Conservation (phyloP, 2,888 invertebrate species). For the Cyaniris semiargus region DNA sequence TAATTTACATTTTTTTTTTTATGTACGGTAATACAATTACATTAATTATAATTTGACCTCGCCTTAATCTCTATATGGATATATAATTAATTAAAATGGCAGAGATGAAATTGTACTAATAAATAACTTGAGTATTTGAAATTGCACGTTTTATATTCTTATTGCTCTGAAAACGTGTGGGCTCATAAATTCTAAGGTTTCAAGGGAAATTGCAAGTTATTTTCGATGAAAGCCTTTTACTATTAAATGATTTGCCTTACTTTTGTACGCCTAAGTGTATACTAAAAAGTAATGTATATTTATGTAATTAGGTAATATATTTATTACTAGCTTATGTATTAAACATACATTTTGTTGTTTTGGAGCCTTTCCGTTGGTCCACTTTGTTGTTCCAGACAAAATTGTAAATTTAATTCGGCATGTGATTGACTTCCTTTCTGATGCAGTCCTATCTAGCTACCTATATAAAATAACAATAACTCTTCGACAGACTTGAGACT, state of each 20-base stretch:
- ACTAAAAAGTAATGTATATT: too few relatives aligned
- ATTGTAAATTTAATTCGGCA: not conserved
- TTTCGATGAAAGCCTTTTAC: not conserved
- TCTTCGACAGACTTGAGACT: too few relatives aligned
- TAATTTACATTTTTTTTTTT: constrained; percentile 28
- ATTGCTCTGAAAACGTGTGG: not conserved
- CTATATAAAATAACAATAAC: too few relatives aligned
- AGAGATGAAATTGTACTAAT: not conserved
- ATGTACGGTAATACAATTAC: constrained; percentile 22
- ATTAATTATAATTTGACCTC: not conserved
- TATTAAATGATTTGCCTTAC: not conserved
- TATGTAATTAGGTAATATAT: too few relatives aligned
- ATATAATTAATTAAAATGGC: constrained; percentile 3
- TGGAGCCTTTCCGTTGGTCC: too few relatives aligned
- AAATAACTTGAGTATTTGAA: not conserved
- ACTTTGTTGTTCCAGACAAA: too few relatives aligned
- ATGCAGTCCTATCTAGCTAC: too few relatives aligned
- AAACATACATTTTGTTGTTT: too few relatives aligned
- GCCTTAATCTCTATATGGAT: not conserved
- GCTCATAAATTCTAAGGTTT: constrained; percentile 1
- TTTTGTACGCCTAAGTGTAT: not conserved
- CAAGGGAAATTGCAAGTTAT: not conserved
- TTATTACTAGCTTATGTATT: too few relatives aligned
- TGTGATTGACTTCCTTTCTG: too few relatives aligned
- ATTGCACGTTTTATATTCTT: constrained; percentile 8